A percentile compares a stretch with the other conserved stretches of the same genome.
Evolutionary conservation across 2,888 invertebrate species (phyloP).

Genomic region (Amorpha juglandis): DNA sequence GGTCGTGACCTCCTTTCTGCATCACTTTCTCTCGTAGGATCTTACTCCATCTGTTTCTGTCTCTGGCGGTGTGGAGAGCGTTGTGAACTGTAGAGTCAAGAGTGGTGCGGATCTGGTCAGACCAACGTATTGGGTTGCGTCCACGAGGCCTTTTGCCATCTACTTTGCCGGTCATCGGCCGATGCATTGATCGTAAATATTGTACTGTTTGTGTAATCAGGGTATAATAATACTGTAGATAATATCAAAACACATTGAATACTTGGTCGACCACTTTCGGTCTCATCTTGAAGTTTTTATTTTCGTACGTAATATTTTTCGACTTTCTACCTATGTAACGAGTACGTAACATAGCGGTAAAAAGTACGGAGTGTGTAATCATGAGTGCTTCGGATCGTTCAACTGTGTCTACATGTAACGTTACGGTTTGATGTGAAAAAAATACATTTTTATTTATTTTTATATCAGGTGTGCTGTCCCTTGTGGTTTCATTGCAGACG

Average conservation of each 20-base stretch:
- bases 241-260: neutral
- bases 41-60: no score
- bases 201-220: neutral
- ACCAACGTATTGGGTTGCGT: no score
- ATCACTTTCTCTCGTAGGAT: no score
- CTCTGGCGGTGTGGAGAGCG: no score
- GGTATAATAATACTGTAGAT: neutral
- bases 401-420: slow-evolving; percentile 44
- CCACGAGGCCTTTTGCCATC: no score
- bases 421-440: slow-evolving; percentile 35
- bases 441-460: neutral
- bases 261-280: neutral
- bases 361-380: slow-evolving; percentile 45
- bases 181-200: no score
- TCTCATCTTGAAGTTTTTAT: slow-evolving; percentile 1
- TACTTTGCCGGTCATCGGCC: no score
- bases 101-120: no score
- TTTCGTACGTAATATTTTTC: slow-evolving; percentile 9
- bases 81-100: no score
- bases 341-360: slow-evolving; percentile 43
- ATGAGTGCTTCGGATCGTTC: slow-evolving; percentile 47
- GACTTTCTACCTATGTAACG: slow-evolving; percentile 44
- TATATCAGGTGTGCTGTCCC: no score
- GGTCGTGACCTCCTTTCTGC: no score
- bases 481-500: no score